A percentile compares a stretch with the other conserved stretches of the same genome.
These are phyloP conservation scores for Sinocyclocheilus maitianheensis DNA, from an alignment of 2,113 vertebrate genomes.

Conservation along the genomic window DNA sequence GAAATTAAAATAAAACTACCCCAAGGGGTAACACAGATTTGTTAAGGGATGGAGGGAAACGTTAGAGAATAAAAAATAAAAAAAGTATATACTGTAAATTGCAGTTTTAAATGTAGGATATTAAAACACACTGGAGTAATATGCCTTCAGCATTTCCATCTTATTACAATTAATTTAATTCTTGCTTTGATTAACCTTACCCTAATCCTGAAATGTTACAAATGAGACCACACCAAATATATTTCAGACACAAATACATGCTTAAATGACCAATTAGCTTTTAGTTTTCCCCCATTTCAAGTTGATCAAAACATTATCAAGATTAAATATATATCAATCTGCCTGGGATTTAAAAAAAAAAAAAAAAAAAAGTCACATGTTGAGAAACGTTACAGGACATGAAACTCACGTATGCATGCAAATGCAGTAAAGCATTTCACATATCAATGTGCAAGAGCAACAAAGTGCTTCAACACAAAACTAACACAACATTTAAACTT, in stretches of 20 bases:
- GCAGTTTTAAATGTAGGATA: neutral
- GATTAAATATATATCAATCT: conserved; percentile 56
- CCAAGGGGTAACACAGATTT: neutral
- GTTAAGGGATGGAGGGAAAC: neutral
- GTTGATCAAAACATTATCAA: conserved; percentile 27
- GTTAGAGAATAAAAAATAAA: neutral
- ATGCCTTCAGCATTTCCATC: conserved; percentile 16
- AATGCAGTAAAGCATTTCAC: conserved; percentile 71
- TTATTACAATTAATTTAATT: conserved; percentile 4
- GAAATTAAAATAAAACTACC: conserved; percentile 16
- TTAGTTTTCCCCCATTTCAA: conserved; percentile 19
- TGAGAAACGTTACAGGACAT: conserved; percentile 64
- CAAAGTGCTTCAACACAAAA: conserved; percentile 94
- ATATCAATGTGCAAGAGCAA: conserved; percentile 89
- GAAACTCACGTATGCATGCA: conserved; percentile 73
- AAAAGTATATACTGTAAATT: neutral
- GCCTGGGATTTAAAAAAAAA: neutral
- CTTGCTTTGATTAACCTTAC: neutral
- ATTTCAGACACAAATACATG: conserved; percentile 37
- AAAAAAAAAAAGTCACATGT: conserved; percentile 43
- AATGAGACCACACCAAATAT: conserved; percentile 48
- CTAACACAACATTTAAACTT: conserved; percentile 85
- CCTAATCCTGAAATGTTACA: conserved; percentile 9
- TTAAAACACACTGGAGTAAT: neutral
- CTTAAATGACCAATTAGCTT: conserved; percentile 11